Conservation (phyloP, 2,888 invertebrate species). For the Lasius fuliginosus region DNA sequence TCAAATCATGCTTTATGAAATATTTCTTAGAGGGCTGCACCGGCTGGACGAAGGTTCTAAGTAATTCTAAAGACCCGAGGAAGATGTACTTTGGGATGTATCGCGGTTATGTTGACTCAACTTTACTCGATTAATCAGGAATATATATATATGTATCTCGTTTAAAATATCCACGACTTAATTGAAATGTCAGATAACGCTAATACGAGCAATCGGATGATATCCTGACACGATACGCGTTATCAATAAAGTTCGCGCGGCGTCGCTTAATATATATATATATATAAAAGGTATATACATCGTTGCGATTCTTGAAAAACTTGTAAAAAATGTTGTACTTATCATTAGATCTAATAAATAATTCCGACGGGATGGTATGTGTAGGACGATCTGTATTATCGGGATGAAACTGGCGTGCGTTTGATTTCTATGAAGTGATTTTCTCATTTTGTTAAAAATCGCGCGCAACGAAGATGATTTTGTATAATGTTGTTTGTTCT, state of each 20-base stretch:
- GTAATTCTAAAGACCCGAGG: too few relatives aligned
- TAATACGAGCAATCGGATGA: neutral
- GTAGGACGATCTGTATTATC: neutral
- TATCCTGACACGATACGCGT: constrained; percentile 42
- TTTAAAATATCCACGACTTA: neutral
- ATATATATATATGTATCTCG: neutral
- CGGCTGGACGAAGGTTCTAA: neutral
- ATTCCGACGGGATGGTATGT: constrained; percentile 58
- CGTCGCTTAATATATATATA: constrained; percentile 41
- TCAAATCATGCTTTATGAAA: neutral
- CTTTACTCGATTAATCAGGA: neutral
- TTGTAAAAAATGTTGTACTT: neutral
- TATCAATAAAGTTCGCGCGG: constrained; percentile 55
- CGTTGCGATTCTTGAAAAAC: neutral
- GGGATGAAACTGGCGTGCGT: neutral
- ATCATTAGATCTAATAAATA: neutral
- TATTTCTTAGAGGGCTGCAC: constrained; percentile 39
- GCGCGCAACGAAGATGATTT: neutral
- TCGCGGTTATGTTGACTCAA: too few relatives aligned
- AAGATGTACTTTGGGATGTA: too few relatives aligned
- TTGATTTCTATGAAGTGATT: neutral
- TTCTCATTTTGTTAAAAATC: neutral
- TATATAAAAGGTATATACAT: constrained; percentile 13
- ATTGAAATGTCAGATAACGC: neutral
- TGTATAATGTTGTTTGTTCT: constrained; percentile 24